phyloP scores from a whole-genome alignment of 2,888 invertebrate genomes.

The Apodemia zela region DNA sequence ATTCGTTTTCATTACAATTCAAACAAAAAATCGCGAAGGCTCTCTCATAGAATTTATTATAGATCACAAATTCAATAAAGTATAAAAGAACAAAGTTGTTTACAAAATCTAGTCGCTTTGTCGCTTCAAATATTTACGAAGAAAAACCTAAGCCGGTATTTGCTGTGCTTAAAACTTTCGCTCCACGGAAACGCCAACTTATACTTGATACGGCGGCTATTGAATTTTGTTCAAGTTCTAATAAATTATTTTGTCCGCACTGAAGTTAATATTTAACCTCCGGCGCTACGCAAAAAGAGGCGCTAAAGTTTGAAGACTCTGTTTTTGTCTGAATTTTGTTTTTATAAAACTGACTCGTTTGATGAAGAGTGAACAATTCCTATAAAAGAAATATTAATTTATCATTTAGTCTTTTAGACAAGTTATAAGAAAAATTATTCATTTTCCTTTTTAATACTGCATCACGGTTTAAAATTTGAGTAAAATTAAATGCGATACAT shows the following conservation, averaged over 20 bases:
- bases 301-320: neutral
- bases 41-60: neutral
- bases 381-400: no score
- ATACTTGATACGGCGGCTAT: conserved; percentile 23
- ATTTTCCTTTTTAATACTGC: no score
- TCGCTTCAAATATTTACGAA: conserved; percentile 30
- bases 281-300: neutral
- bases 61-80: conserved; percentile 4
- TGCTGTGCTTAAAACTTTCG: conserved; percentile 31
- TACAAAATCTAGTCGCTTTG: conserved; percentile 26
- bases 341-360: no score
- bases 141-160: conserved; percentile 33
- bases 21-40: neutral
- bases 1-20: no score
- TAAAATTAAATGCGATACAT: no score
- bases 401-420: no score
- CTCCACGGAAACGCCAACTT: conserved; percentile 25
- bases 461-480: no score
- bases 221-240: conserved; percentile 21
- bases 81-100: conserved; percentile 18
- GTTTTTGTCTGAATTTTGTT: no score
- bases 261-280: conserved; percentile 1
- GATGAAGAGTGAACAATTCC: no score
- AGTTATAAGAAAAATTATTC: no score
- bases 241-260: conserved; percentile 21